These are phyloP conservation scores for Mylabris phalerata DNA, from an alignment of 1,140 invertebrate genomes.

Conservation along the genomic window DNA sequence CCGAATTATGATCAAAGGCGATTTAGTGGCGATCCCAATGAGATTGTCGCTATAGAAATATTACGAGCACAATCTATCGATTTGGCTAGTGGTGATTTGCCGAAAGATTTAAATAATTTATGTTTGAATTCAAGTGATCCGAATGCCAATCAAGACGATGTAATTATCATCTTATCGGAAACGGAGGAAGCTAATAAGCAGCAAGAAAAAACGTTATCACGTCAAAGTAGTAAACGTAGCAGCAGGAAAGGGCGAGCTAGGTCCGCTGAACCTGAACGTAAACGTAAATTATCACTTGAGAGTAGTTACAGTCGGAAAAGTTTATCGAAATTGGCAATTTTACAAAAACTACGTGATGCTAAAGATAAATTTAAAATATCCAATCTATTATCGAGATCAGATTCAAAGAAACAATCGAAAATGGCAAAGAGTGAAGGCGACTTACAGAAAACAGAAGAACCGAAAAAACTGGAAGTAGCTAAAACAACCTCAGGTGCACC, in stretches of 20 bases:
- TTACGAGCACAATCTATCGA: slow-evolving; percentile 2
- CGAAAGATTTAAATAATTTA: no score
- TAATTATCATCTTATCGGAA: slow-evolving; percentile 2
- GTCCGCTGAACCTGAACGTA: slow-evolving; percentile 34
- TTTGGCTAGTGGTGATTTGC: background rate
- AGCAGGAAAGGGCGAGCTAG: slow-evolving; percentile 22
- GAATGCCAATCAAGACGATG: background rate
- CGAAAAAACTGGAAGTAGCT: background rate
- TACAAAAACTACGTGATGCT: slow-evolving; percentile 35
- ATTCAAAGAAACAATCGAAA: slow-evolving; percentile 13
- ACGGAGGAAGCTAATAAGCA: background rate
- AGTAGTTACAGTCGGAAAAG: slow-evolving; percentile 38
- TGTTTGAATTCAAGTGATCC: no score
- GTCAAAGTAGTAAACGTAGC: background rate
- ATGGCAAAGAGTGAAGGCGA: slow-evolving; percentile 3
- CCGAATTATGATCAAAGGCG: slow-evolving; percentile 2
- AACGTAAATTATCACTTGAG: slow-evolving; percentile 36
- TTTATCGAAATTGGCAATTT: slow-evolving; percentile 32
- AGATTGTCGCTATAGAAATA: slow-evolving; percentile 9
- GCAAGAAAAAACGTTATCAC: slow-evolving; percentile 2
- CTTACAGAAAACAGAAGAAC: background rate
- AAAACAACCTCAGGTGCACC: slow-evolving; percentile 6
- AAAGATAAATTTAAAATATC: slow-evolving; percentile 34
- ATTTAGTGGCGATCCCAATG: slow-evolving; percentile 6
- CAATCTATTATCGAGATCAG: slow-evolving; percentile 24